A percentile compares a stretch with the other conserved stretches of the same genome.
These are phyloP conservation scores for Toxonevra muliebris DNA, from an alignment of 2,888 invertebrate species.

Conservation along the genomic window DNA sequence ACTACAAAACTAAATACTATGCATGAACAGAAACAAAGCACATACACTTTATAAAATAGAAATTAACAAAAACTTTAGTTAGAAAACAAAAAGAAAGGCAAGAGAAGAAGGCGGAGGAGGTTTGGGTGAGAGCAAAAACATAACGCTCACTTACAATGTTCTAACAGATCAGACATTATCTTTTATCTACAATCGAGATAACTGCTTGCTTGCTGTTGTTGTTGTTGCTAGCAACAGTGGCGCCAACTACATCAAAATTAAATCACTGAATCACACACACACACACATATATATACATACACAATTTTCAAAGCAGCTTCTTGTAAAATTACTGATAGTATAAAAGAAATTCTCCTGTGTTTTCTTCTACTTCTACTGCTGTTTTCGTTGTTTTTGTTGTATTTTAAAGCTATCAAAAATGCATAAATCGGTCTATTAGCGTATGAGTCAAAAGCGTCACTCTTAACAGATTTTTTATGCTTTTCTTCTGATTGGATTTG, in stretches of 20 bases:
- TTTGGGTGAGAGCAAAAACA: background rate
- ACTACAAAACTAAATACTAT: no score
- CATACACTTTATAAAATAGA: no score
- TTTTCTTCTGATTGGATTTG: no score
- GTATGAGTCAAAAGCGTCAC: background rate
- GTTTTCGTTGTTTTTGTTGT: background rate
- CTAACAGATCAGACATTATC: constrained; percentile 34
- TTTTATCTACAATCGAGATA: constrained; percentile 27
- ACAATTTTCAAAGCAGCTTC: no score
- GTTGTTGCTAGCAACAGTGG: constrained; percentile 39
- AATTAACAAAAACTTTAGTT: no score
- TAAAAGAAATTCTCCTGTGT: no score
- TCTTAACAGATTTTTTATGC: no score
- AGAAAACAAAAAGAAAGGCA: no score
- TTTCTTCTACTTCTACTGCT: constrained; percentile 15
- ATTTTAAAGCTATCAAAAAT: constrained; percentile 37
- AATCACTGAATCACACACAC: constrained; percentile 5
- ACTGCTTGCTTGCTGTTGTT: constrained; percentile 21
- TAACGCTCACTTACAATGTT: constrained; percentile 10
- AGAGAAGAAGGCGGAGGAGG: background rate
- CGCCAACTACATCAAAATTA: constrained; percentile 49
- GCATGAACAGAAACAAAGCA: no score
- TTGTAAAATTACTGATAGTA: no score
- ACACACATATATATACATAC: no score
- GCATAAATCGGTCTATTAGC: constrained; percentile 40